Base-by-base conservation (phyloP, 2,888 invertebrate genomes). In the Tinea semifulvella region DNA sequence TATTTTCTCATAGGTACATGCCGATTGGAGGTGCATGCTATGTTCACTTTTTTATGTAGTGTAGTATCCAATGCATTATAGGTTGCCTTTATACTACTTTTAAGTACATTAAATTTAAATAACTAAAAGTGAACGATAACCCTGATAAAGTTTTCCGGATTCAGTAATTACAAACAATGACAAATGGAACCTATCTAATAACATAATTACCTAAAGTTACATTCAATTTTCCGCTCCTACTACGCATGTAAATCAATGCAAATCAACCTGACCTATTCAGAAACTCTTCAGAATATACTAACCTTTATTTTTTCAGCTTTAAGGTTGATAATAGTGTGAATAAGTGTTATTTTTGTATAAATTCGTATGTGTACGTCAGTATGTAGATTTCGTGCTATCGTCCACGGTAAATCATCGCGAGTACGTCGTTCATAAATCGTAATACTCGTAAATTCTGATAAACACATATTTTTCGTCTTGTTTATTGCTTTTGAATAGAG, bases 381-480 rank as follows among this genome's bases (percentile, higher is more conserved):
- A 31, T 31, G 31, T 31, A 31, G 31, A 31, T 31, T 27, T 31
- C 31, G 13, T 14, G 13, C 31, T 31, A 31, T 31, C 31, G 31
- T 4, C 31, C 31, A 31, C n/a, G 14, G 31, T 31, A 31, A 31
- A 31, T 31, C 31, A 31, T 31, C 14, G 31, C 31, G 31, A 14
- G 31, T 11, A 31, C 13, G 31, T 31, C 31, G 31, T 31, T 31
- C 31, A 31, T 31, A 31, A 31, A 31, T 31, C 31, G 31, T 31
- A 14, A 19, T 17, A 5, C 38, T 20, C 38, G 20, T 38, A 38
- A 38, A 38, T 38, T 38, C 20, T n/a, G 38, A 38, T 38, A 38
- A 38, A 38, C 38, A 38, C 38, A 20, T 38, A 38, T 38, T 38
- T 38, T 38, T 38, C 38, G 38, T 17, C 18, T 38, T 38, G 38